These are phyloP conservation scores for Embiotoca jacksoni DNA, from an alignment of 2,113 vertebrate species.

Conservation along the genomic window DNA sequence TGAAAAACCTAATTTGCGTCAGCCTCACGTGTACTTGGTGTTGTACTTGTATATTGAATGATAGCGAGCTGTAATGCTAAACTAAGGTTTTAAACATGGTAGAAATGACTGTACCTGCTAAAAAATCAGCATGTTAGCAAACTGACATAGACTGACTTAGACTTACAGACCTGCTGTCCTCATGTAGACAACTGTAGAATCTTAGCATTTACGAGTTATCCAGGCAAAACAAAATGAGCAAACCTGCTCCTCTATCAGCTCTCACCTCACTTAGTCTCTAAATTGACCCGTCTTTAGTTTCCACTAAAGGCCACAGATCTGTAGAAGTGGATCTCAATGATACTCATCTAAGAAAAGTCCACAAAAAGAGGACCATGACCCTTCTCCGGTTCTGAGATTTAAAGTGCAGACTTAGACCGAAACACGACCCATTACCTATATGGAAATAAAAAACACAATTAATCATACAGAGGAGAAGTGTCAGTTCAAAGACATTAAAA, in stretches of 20 bases:
- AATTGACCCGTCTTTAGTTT: neutral
- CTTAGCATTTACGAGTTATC: neutral
- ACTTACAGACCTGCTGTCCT: too few relatives aligned
- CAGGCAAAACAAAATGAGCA: neutral
- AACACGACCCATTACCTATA: neutral
- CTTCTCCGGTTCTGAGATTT: neutral
- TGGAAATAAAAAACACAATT: neutral
- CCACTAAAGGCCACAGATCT: neutral
- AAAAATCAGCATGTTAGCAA: too few relatives aligned
- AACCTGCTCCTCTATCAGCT: neutral
- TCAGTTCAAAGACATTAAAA: conserved; percentile 11
- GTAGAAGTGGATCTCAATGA: neutral
- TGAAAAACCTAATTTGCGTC: too few relatives aligned
- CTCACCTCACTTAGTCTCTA: neutral
- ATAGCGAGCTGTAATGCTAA: too few relatives aligned
- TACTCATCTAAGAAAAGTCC: neutral
- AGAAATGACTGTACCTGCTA: too few relatives aligned
- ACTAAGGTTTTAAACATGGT: too few relatives aligned
- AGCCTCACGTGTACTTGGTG: too few relatives aligned
- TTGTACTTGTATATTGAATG: too few relatives aligned
- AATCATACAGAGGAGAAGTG: neutral
- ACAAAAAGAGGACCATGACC: neutral
- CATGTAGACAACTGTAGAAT: too few relatives aligned
- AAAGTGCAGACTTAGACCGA: conserved; percentile 2
- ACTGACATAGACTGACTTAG: too few relatives aligned